Conservation (phyloP, 2,888 invertebrate genomes). For the Tryphoninae sp. region DNA sequence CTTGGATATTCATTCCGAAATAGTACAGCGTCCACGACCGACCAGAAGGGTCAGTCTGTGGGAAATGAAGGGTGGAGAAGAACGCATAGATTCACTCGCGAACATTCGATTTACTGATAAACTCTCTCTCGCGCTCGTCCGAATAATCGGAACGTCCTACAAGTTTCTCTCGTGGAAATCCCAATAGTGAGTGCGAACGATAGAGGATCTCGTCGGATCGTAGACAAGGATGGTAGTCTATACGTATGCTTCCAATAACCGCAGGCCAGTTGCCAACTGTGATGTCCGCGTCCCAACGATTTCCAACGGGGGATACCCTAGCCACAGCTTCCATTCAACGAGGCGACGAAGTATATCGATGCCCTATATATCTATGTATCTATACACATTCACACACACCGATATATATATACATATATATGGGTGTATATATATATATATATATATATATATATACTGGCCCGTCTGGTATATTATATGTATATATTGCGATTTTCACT, state of each 20-base stretch:
- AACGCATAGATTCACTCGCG: slow-evolving; percentile 42
- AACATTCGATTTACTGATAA: slow-evolving; percentile 43
- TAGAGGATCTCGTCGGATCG: slow-evolving; percentile 62
- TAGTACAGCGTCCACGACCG: slow-evolving; percentile 14
- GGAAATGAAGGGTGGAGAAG: slow-evolving; percentile 28
- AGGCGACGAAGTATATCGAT: slow-evolving; percentile 28
- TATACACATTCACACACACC: neutral
- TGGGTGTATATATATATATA: too few relatives aligned
- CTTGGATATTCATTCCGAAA: slow-evolving; percentile 20
- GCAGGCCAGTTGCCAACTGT: slow-evolving; percentile 76
- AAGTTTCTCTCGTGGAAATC: slow-evolving; percentile 36
- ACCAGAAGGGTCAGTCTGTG: slow-evolving; percentile 41
- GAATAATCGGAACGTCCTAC: slow-evolving; percentile 48
- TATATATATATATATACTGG: neutral
- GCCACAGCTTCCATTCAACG: slow-evolving; percentile 20
- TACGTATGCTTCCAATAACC: slow-evolving; percentile 61
- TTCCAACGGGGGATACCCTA: slow-evolving; percentile 60
- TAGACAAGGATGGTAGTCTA: slow-evolving; percentile 62
- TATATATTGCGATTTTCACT: slow-evolving; percentile 44
- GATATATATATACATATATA: neutral
- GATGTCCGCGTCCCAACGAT: slow-evolving; percentile 70
- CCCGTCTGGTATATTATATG: slow-evolving; percentile 17
- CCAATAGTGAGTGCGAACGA: slow-evolving; percentile 32
- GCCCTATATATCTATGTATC: neutral
- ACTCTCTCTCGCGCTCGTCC: slow-evolving; percentile 38